A percentile compares a stretch with the other conserved stretches of the same genome.
Conservation (phyloP, 2,113 vertebrate genomes). For the Sinocyclocheilus maitianheensis region DNA sequence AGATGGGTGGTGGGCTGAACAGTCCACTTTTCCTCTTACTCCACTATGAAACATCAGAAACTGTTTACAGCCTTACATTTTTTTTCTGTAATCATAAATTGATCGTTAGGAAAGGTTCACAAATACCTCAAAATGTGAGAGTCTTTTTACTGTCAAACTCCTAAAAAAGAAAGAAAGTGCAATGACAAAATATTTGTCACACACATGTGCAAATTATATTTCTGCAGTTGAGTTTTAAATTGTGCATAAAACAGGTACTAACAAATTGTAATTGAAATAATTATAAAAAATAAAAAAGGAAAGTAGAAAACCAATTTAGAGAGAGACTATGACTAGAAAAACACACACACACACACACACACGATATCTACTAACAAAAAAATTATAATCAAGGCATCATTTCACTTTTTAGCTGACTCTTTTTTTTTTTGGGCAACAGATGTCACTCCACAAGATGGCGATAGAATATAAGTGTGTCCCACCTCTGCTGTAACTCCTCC, state of each 20-base stretch:
- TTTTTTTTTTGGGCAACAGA: neutral
- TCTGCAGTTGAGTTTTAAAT: neutral
- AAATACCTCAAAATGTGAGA: conserved; percentile 69
- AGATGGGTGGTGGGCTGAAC: conserved; percentile 59
- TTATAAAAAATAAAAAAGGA: neutral
- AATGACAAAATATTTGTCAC: neutral
- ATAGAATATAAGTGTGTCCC: conserved; percentile 50
- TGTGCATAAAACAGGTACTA: neutral
- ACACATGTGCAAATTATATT: neutral
- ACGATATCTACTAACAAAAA: neutral
- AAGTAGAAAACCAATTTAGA: no score
- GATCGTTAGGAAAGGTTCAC: neutral
- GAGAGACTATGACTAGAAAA: no score
- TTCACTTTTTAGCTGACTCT: neutral
- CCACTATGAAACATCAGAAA: conserved; percentile 57
- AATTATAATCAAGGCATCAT: neutral
- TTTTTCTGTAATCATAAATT: neutral
- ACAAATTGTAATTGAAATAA: neutral
- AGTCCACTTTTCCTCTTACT: conserved; percentile 63
- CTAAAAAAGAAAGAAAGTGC: conserved; percentile 59
- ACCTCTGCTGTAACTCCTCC: conserved; percentile 80
- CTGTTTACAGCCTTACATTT: neutral
- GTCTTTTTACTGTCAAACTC: conserved; percentile 74
- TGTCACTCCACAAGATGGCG: conserved; percentile 8
- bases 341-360: neutral